Evolutionary conservation across 1,140 invertebrate species (phyloP), one percentile per base, ranked within the genome.

Genomic region (Proales similis): DNA sequence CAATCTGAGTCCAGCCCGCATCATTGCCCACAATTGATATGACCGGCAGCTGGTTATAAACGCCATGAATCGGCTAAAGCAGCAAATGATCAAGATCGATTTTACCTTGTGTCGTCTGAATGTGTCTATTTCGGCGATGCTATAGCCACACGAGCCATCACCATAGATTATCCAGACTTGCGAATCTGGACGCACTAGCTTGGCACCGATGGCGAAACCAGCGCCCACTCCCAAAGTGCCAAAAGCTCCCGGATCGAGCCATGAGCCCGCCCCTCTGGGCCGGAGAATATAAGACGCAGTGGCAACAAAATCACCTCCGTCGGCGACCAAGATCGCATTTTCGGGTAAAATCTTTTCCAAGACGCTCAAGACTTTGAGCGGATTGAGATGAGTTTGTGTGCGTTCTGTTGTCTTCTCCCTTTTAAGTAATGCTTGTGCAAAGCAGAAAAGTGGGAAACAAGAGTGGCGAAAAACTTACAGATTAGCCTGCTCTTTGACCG

Each of bases 151-250:
- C 3, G 82, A 81, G 3, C 82, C 82, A 68, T 84, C 82, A 7
- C 82, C 82, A 72, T 81, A 84, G 11, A 84, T 74, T 42, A 83
- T 79, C 78, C 80, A 80, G 3, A 82, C 79, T 38, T 78, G 71
- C 61, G 73, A 72, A 65, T 79, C 71, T 11, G 71, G 65, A 22
- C 12, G 11, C 12, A 14, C 38, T 17, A 43, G 29, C 27, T 27
- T 46, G 22, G 38, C 12, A 36, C 33, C 33, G 11, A 84, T 69
- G 47, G 82, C 82, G 74, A 84, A 84, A 1, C 82, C 82, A 63
- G 79, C 82, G 22, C 83, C 82, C 49, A 83, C 81, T n/a, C 82
- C 82, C 4, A 84, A 72, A n/a, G 82, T 84, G 27, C 82, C 82
- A 72, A 84, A 84, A 20, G 82, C 81, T 46, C 82, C 82, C 48